Base-by-base conservation (phyloP, 2,888 invertebrate species). In the Lapara coniferarum region DNA sequence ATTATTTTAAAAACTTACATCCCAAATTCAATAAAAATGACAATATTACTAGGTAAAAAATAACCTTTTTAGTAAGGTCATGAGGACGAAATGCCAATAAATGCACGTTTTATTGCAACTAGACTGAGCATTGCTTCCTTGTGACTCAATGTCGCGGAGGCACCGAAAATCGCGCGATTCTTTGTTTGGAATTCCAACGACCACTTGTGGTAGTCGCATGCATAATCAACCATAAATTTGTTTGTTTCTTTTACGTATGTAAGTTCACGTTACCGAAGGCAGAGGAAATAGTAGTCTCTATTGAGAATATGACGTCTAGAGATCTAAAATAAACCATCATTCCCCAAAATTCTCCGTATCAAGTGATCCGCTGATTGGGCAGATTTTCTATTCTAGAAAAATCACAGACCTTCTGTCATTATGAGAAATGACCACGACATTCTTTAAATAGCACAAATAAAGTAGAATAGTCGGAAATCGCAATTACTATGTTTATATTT, bases 161-260 rank as follows among this genome's bases (percentile, higher is more conserved):
- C 59, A 63, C 19, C 46, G 46, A 63, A 63, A 63, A 63, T 49
- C 63, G 49, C 19, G 16, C 63, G 63, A 49, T 8, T 19, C 49
- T 63, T 63, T 63, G 63, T 73, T 57, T 55, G 25, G 63, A 8
- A 59, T 37, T 53, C 25, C 46, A 46, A 69, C 53, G 57, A 51
- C 70, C 71, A 68, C 76, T 70, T 19, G 49, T 49, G 49, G 10
- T 19, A 13, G 46, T 63, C 16, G 63, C 46, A 49, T 63, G 13
- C 19, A 19, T 63, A 59, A 46, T 19, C 67, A 69, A 69, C 58
- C 30, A 66, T 58, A 37, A 69, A 55, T 55, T 55, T 55, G 19
- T 19, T 59, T 59, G 46, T 59, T 59, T 16, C 16, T 59, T 59
- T 46, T 46, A 46, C 10, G 59, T 46, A 16, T 1, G 16, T 44